phyloP scores from a whole-genome alignment of 2,888 invertebrate genomes.

The Calameuta idolon region DNA sequence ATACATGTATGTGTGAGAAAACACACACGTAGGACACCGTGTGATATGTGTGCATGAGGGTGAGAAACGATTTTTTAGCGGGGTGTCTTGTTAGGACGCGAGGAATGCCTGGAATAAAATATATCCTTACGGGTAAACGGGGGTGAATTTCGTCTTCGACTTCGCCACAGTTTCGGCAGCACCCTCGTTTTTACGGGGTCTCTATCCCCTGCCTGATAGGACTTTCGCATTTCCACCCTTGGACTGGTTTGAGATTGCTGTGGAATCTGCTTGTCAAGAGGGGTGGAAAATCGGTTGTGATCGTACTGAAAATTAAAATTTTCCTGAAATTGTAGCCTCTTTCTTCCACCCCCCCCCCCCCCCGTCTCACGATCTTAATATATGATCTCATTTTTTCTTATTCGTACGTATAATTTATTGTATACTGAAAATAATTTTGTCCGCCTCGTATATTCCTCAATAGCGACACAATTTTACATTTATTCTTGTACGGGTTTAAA shows the following conservation, averaged over 20 bases:
- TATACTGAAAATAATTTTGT: not conserved
- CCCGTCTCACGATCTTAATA: not conserved
- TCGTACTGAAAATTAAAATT: not conserved
- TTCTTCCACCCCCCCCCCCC: not conserved
- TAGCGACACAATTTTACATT: not conserved
- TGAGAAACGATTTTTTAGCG: conserved; percentile 7
- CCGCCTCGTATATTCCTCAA: not conserved
- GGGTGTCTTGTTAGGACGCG: conserved; percentile 4
- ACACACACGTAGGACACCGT: not conserved
- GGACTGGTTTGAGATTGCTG: not conserved
- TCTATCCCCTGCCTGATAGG: not conserved
- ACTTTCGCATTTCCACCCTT: not conserved
- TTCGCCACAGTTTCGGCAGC: not conserved
- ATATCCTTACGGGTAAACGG: not conserved
- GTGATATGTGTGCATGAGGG: not conserved
- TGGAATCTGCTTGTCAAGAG: not conserved
- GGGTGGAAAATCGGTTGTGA: not conserved
- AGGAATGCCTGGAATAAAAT: conserved; percentile 8
- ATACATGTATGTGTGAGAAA: too few species aligned
- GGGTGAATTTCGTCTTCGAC: not conserved
- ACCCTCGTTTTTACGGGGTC: not conserved
- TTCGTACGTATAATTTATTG: not conserved
- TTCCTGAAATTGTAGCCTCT: not conserved
- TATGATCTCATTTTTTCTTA: not conserved
- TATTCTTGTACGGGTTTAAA: not conserved